phyloP scores from a whole-genome alignment of 2,797 vertebrate genomes.

The Sorex maritimensis region DNA sequence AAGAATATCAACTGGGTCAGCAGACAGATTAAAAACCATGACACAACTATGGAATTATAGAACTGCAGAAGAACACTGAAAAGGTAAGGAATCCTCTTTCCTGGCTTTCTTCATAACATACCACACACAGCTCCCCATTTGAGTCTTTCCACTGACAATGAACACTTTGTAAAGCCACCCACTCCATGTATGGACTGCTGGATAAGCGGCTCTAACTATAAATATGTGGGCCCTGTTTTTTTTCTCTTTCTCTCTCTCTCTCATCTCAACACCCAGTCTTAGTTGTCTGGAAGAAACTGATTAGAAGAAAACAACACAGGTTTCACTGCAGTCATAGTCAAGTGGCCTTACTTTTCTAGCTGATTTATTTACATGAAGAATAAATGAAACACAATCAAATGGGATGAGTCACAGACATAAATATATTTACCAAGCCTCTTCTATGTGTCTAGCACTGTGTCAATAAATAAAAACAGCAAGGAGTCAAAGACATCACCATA shows the following conservation, averaged over 20 bases:
- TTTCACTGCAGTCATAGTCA: background rate
- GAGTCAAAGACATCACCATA: slow-evolving; percentile 10
- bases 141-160: background rate
- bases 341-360: background rate
- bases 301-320: slow-evolving; percentile 25
- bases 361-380: slow-evolving; percentile 57
- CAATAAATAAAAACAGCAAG: slow-evolving; percentile 30
- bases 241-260: no score
- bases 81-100: background rate
- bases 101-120: background rate
- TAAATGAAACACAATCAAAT: slow-evolving; percentile 50
- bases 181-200: background rate
- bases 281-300: slow-evolving; percentile 31
- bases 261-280: slow-evolving; percentile 30
- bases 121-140: background rate
- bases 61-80: background rate
- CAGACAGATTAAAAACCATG: slow-evolving; percentile 32
- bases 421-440: background rate
- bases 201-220: background rate
- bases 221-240: background rate
- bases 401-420: background rate
- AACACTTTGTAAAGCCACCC: background rate
- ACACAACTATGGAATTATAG: background rate
- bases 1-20: background rate
- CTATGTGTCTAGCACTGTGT: background rate